Evolutionary conservation across 2,888 invertebrate species (phyloP), one percentile per base, ranked within the genome.

Genomic region (Physocephala rufipes): DNA sequence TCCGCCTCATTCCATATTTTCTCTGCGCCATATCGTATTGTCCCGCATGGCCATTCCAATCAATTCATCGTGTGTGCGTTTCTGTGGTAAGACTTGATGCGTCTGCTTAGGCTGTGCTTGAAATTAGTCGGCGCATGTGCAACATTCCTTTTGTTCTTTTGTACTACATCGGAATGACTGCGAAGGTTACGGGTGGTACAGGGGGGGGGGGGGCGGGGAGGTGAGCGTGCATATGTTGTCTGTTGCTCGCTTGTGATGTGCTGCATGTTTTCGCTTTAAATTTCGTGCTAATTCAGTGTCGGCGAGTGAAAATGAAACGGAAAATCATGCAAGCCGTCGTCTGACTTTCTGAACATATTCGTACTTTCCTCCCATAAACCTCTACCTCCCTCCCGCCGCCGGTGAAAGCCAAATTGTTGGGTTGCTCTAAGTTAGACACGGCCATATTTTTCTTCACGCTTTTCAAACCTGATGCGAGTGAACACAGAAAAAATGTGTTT

Each of bases 271-370:
- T 61, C 68, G 61, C 63, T 68, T 68, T 49, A 51, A 62, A 43
- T 61, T 62, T 62, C 62, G 68, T 62, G 68, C 61, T 68, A 62
- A 62, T 62, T 59, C 45, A 67, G 30, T 36, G 21, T 16, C 63
- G 47, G 47, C 67, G 51, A 68, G 68, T 68, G 68, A 68, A 68
- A 68, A 68, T 68, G 62, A 68, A 68, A 68, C 62, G 61, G 26
- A 66, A 66, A 66, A 66, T 53, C 21, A 53, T 53, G 65, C 30
- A 26, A 49, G 12, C 47, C 21, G 19, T 55, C 55, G 26, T 24
- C 55, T 55, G 55, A n/a, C n/a, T n/a, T n/a, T n/a, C 36, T 9
- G 36, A 36, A 9, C 36, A 36, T 7, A 9, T 9, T 9, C 36
- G 36, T 9, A 7, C 36, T 36, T 9, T 36, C 36, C 4, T 4